Evolutionary conservation across 2,113 vertebrate species (phyloP), one percentile per base, ranked within the genome.

Genomic region (Leptocoma aspasia): DNA sequence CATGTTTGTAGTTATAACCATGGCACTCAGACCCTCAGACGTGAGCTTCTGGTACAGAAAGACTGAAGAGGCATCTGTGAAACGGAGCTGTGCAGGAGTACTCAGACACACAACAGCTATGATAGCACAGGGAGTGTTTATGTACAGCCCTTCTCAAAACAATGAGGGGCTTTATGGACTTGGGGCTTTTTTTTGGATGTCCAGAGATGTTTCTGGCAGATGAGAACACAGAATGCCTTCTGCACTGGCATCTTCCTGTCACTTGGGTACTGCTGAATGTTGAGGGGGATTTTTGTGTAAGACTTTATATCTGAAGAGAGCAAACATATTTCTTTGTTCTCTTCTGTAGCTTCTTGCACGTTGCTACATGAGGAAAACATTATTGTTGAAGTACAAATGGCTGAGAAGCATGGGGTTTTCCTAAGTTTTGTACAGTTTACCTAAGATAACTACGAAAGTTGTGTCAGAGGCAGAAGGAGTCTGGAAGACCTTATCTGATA

Each of bases 271-370:
- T 60, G 72, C 76, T 53, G 77, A 70, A 53, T 31, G 64, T 59
- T 1, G 1, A 28, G 44, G 28, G 33, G 41, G 8, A 59, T 84
- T 94, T 95, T 89, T 76, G 11, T 91, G 35, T 44, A 52, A 92
- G 60, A 61, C 10, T 93, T 92, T 92, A 26, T 83, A 54, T 77
- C 65, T 92, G 63, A 88, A 75, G 63, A 90, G 82, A 85, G 45
- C 66, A 90, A 84, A 70, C 28, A 31, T 27, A 11, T 81, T 94
- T 73, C 86, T 95, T 96, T 90, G 68, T 95, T 92, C 76, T 66
- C 47, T 63, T 92, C 83, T 39, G 4, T 47, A 64, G 56, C 59
- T 10, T 7, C 59, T 92, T 65, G n/a, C 18, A 87, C 12, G 39
- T 39, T 39, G 69, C 41, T 80, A 28, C 68, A 73, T 44, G 57